Evolutionary conservation across 2,797 vertebrate species (phyloP).

Genomic region (Pteronotus mesoamericanus): DNA sequence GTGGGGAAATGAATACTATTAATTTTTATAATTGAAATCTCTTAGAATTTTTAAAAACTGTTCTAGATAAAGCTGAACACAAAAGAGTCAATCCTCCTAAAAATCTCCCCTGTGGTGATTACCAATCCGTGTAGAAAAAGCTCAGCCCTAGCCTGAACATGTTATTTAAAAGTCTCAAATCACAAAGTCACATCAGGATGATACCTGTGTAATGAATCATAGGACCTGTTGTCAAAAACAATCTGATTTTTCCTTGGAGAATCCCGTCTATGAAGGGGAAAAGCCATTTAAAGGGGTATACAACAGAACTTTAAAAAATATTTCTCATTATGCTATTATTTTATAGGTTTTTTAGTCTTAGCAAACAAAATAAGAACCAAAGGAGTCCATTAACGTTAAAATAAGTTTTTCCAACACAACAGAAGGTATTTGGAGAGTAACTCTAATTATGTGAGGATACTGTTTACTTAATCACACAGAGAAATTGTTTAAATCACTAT

Average conservation of each 20-base stretch:
- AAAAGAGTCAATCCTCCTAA: not conserved
- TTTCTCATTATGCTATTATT: constrained; percentile 32
- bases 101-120: constrained; percentile 78
- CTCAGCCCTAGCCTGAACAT: constrained; percentile 72
- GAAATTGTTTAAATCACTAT: not conserved
- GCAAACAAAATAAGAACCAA: constrained; percentile 45
- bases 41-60: not conserved
- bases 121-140: constrained; percentile 82
- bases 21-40: not conserved
- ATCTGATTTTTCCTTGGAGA: constrained; percentile 93
- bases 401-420: not conserved
- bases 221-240: constrained; percentile 90
- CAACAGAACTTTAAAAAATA: constrained; percentile 50
- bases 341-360: constrained; percentile 36
- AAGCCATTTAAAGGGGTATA: constrained; percentile 86
- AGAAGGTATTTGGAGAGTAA: not conserved
- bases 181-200: constrained; percentile 82
- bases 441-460: constrained; percentile 26
- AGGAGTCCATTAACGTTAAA: constrained; percentile 37
- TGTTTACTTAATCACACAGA: constrained; percentile 44
- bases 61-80: constrained; percentile 12
- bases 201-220: constrained; percentile 92
- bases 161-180: constrained; percentile 80
- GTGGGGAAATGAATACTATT: not conserved
- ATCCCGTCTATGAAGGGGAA: constrained; percentile 91